Evolutionary conservation across 1,140 invertebrate species (phyloP).

Genomic region (Pogonus chalceus): DNA sequence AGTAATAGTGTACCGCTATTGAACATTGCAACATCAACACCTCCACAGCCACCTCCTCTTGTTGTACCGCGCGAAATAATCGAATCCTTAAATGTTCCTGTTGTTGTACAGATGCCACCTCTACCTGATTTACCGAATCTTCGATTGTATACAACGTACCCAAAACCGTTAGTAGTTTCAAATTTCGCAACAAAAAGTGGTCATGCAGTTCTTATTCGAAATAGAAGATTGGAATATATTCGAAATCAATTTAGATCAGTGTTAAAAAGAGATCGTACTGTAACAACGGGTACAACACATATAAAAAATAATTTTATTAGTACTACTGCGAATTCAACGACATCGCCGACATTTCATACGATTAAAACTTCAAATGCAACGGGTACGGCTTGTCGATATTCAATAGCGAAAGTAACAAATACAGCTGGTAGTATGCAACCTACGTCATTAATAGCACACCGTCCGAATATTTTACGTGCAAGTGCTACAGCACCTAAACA

Average conservation of each 20-base stretch:
- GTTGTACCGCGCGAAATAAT: neutral
- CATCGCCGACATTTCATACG: neutral
- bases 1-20: neutral
- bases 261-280: slow-evolving; percentile 1
- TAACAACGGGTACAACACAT: slow-evolving; percentile 3
- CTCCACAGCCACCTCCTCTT: neutral
- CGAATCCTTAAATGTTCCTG: slow-evolving; percentile 1
- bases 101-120: neutral
- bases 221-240: slow-evolving; percentile 16
- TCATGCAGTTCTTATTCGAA: slow-evolving; percentile 12
- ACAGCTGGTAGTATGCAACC: neutral
- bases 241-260: slow-evolving; percentile 13
- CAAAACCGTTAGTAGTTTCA: slow-evolving; percentile 16
- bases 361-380: neutral
- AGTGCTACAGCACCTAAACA: neutral
- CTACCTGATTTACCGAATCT: neutral
- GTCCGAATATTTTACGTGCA: neutral
- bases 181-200: slow-evolving; percentile 14
- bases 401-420: neutral
- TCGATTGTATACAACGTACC: slow-evolving; percentile 12
- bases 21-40: neutral
- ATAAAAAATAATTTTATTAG: slow-evolving; percentile 3
- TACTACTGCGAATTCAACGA: neutral
- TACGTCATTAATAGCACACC: neutral
- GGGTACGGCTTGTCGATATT: neutral